A percentile compares a stretch with the other conserved stretches of the same genome.
These are phyloP conservation scores for Drosophila dunni DNA, from an alignment of 1,140 invertebrate genomes.

Conservation along the genomic window DNA sequence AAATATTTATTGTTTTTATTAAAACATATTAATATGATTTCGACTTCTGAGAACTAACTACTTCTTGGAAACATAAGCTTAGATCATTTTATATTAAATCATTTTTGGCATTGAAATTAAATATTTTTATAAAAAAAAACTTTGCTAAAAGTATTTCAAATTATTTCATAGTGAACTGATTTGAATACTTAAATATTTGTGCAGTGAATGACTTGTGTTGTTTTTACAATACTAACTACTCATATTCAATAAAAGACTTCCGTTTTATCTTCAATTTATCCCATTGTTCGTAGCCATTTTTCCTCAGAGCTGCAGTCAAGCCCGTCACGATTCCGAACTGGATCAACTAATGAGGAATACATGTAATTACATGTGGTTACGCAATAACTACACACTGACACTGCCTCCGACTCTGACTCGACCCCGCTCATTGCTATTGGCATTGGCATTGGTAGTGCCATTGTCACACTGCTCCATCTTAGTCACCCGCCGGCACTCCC, in stretches of 20 bases:
- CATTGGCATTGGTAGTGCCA: constrained; percentile 28
- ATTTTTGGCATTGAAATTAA: background rate
- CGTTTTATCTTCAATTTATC: background rate
- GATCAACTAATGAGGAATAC: constrained; percentile 73
- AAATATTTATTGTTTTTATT: constrained; percentile 4
- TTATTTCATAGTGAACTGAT: too few species aligned
- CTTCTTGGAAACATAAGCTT: background rate
- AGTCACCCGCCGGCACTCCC: background rate
- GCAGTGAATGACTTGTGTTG: too few species aligned
- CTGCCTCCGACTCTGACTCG: background rate
- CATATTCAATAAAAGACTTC: background rate
- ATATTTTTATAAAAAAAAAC: too few species aligned
- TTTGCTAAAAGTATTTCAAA: too few species aligned
- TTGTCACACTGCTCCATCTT: constrained; percentile 23
- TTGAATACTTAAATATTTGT: background rate
- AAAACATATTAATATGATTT: background rate
- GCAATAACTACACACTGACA: constrained; percentile 53
- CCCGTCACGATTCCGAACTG: constrained; percentile 63
- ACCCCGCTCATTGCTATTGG: constrained; percentile 18
- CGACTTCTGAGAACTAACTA: background rate
- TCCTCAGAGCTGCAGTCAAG: constrained; percentile 20
- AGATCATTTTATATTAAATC: background rate
- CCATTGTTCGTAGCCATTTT: constrained; percentile 45
- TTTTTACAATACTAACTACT: background rate
- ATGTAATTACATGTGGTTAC: constrained; percentile 78